Evolutionary conservation across 2,113 vertebrate species (phyloP), one percentile per base, ranked within the genome.

Genomic region (Platichthys flesus): DNA sequence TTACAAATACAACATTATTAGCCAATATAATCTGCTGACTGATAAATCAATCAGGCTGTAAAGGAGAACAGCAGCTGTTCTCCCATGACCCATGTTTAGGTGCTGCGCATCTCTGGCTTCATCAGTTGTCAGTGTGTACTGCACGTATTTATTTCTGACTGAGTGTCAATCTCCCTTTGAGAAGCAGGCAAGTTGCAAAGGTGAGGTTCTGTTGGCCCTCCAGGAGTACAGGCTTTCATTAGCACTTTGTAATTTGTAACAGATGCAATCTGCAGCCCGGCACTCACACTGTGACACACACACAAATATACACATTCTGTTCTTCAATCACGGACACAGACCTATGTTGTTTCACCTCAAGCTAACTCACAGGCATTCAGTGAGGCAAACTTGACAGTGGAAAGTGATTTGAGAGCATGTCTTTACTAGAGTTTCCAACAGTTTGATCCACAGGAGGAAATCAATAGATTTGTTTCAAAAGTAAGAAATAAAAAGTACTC

Each of bases 211-310:
- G 76, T 40, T 23, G 84, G 74, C 85, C 63, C 84, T 75, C 82
- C 85, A 88, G 91, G 88, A 91, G 84, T 82, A 89, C 89, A 85
- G 85, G 82, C 85, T 90, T 93, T 92, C 91, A 93, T 93, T 93
- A 92, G 88, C 91, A 90, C 91, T 88, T 87, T 82, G 85, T 93
- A 92, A 93, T 92, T 92, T 91, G 89, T 90, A 92, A 91, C 91
- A 92, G 89, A 92, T 91, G 92, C 90, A 91, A 86, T 89, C 42
- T 21, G n/a, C 21, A 55, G 54, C n/a, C 54, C 4, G 47, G 68
- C 71, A 51, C 79, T 65, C 28, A 14, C 75, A 73, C 72, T 26
- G 10, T 24, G 21, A 26, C 55, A 26, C 55, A 57, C 15, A 23
- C 54, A 23, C 5, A 55, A 21, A 55, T 9, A 23, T 23, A 23